Conservation (phyloP, 2,113 vertebrate species). For the Benitochromis conjunctus region DNA sequence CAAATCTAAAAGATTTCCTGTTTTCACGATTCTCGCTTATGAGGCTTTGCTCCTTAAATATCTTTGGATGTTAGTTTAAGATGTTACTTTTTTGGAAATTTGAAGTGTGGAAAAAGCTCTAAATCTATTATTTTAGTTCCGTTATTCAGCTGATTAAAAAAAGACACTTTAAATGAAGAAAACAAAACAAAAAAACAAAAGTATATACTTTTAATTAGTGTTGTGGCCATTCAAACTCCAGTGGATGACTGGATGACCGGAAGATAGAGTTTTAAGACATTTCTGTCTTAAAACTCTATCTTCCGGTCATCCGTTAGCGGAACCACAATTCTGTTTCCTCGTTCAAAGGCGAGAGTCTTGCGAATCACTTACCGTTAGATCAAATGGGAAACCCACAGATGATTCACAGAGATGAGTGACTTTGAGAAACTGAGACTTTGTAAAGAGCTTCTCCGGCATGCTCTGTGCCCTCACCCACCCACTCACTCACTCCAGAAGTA, state of each 20-base stretch:
- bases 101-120: neutral
- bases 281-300: neutral
- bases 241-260: too few relatives aligned
- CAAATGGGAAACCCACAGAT: slow-evolving; percentile 56
- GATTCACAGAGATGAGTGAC: slow-evolving; percentile 58
- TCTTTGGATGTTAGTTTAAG: neutral
- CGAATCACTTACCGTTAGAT: slow-evolving; percentile 54
- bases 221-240: neutral
- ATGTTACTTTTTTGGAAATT: neutral
- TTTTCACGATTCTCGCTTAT: too few relatives aligned
- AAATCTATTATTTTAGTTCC: neutral
- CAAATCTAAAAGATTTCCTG: neutral
- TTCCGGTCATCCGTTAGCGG: neutral
- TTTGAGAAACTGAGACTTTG: slow-evolving; percentile 40
- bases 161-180: neutral
- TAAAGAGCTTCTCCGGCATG: neutral
- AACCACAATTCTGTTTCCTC: neutral
- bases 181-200: neutral
- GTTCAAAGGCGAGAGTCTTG: slow-evolving; percentile 1
- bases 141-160: neutral
- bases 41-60: neutral
- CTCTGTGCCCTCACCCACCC: neutral
- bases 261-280: too few relatives aligned
- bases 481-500: neutral
- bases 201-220: neutral